Percentiles rank a stretch among this genome's conserved stretches.
phyloP scores from a whole-genome alignment of 2,797 vertebrate genomes.

The Mareca penelope region DNA sequence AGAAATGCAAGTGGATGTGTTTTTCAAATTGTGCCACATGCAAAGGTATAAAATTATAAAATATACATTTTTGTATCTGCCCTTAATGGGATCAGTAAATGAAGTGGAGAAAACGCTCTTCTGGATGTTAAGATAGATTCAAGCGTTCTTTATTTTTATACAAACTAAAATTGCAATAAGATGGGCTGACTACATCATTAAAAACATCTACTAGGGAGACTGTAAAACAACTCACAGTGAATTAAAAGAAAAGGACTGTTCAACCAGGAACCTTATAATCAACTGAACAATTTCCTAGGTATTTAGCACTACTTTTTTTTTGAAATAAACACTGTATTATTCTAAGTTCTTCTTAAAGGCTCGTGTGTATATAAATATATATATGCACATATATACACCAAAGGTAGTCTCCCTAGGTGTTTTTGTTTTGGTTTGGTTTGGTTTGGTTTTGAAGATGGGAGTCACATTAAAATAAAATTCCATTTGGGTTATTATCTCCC shows the following conservation, averaged over 20 bases:
- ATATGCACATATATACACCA: background rate
- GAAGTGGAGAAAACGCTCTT: background rate
- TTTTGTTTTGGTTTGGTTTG: conserved; percentile 18
- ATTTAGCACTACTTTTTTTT: background rate
- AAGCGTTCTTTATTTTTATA: background rate
- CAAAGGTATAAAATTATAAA: background rate
- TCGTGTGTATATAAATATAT: background rate
- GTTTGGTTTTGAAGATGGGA: conserved; percentile 48
- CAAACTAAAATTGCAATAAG: background rate
- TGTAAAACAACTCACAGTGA: background rate
- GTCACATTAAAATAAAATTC: conserved; percentile 72
- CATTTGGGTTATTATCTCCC: conserved; percentile 64
- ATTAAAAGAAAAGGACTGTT: conserved; percentile 25
- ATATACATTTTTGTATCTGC: background rate
- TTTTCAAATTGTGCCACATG: background rate
- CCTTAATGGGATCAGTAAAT: background rate
- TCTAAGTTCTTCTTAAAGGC: conserved; percentile 28
- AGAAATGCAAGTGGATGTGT: background rate
- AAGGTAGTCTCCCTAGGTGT: conserved; percentile 33
- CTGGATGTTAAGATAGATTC: background rate
- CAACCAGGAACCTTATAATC: background rate
- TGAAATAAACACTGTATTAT: conserved; percentile 5
- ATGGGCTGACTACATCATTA: background rate
- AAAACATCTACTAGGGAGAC: background rate
- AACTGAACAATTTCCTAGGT: background rate